Base-by-base conservation (phyloP, 2,113 vertebrate genomes). In the Tetraodon nigroviridis region DNA sequence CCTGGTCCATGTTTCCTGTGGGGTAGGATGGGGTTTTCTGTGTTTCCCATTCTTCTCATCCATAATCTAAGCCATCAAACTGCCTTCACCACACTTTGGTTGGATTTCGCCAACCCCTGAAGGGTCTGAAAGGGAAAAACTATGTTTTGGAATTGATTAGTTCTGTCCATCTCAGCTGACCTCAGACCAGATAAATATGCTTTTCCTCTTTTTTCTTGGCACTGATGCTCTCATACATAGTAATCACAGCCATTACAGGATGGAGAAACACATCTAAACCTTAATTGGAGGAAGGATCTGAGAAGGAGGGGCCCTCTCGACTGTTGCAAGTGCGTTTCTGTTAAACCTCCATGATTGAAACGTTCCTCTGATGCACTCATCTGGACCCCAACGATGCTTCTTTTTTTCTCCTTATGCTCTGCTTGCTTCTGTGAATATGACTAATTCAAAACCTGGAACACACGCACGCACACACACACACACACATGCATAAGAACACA, bases 381-480 rank as follows among this genome's bases (percentile, higher is more conserved):
- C 71, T 79, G 69, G 69, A 73, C 58, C 50, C 54, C 51, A 80
- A 85, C 84, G 85, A 89, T 88, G 87, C 40, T 70, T 29, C 71
- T 91, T 77, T 70, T 85, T 78, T 67, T 69, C 13, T 68, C 80
- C 76, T 87, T 78, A 69, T 12, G 32, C 83, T 74, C 64, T 57
- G 48, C 76, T 89, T 84, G 44, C 19, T 57, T 63, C 70, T 70
- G 79, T 89, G 78, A 86, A 92, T 87, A 59, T 65, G 44, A 61
- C 69, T 79, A 78, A 87, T 83, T 79, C 79, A 79, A 15, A 65
- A 10, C 63, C 65, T 67, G 63, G 65, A 45, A 72, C 48, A 69
- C 56, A 71, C 27, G 5, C 22, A 52, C 14, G 8, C 2, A 8
- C 50, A 27, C 50, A 47, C 24, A 27, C 24, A 27, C 24, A 27